These are phyloP conservation scores for Sardinella longiceps DNA, from an alignment of 2,797 vertebrate species.

Conservation along the genomic window DNA sequence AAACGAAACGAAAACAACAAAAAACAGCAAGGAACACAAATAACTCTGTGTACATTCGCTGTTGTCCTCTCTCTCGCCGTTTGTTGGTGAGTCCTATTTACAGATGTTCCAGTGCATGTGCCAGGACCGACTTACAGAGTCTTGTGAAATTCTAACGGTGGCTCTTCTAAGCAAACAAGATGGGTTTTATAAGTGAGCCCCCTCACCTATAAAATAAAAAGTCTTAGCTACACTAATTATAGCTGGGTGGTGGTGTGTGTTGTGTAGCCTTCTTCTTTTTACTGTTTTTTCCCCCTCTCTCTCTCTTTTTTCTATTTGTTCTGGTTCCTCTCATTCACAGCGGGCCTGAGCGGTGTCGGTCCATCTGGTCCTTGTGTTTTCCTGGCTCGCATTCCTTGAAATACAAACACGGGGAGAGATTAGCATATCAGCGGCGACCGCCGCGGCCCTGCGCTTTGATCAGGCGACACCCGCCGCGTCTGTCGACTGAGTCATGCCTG, in stretches of 20 bases:
- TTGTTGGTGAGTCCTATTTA: constrained; percentile 30
- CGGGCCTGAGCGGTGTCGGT: not conserved
- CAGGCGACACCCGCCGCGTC: constrained; percentile 37
- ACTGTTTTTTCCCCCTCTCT: not conserved
- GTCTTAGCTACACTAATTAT: constrained; percentile 27
- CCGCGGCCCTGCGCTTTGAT: constrained; percentile 67
- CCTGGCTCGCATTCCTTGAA: constrained; percentile 71
- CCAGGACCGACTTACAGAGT: constrained; percentile 57
- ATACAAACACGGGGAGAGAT: constrained; percentile 73
- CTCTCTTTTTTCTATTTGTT: constrained; percentile 65
- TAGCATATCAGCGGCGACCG: constrained; percentile 77
- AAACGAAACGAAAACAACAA: constrained; percentile 49
- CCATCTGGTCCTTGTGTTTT: constrained; percentile 26
- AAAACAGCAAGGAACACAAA: constrained; percentile 52
- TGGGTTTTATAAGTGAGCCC: constrained; percentile 60
- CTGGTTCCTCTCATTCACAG: constrained; percentile 23
- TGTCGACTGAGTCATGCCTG: constrained; percentile 56
- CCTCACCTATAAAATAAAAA: constrained; percentile 49
- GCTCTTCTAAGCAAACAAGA: constrained; percentile 61
- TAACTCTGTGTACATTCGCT: not conserved
- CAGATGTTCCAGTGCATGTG: constrained; percentile 34
- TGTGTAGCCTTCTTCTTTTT: not conserved
- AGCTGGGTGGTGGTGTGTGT: not conserved
- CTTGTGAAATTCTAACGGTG: constrained; percentile 67
- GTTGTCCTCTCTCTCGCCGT: constrained; percentile 18